Conservation (phyloP, 2,888 invertebrate species). For the Phyllotreta cruciferae region DNA sequence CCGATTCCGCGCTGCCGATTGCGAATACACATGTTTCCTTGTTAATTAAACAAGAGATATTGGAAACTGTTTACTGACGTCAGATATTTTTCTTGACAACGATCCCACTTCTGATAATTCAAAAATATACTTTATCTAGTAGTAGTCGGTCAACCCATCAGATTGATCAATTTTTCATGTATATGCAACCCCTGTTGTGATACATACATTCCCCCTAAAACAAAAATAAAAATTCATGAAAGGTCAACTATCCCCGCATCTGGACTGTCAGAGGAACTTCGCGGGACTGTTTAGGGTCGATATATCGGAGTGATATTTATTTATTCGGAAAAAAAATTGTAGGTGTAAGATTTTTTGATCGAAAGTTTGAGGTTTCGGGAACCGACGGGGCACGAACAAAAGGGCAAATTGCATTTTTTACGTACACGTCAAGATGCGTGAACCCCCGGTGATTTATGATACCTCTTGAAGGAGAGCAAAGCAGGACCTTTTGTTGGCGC, state of each 20-base stretch:
- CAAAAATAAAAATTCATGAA: constrained; percentile 31
- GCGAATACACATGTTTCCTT: constrained; percentile 38
- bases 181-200: constrained; percentile 1
- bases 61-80: constrained; percentile 18
- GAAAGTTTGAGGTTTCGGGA: constrained; percentile 53
- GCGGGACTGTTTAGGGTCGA: neutral
- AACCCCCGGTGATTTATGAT: constrained; percentile 59
- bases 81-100: too few species aligned
- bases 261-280: constrained; percentile 29
- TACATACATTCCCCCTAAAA: constrained; percentile 24
- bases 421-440: constrained; percentile 51
- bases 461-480: constrained; percentile 54
- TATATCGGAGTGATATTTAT: too few species aligned
- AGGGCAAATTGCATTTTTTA: constrained; percentile 54
- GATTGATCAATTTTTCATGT: constrained; percentile 13
- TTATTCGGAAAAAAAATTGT: too few species aligned
- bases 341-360: neutral
- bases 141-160: too few species aligned
- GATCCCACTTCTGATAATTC: too few species aligned
- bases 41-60: constrained; percentile 39
- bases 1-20: constrained; percentile 40
- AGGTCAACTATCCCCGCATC: constrained; percentile 30
- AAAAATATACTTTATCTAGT: too few species aligned
- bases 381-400: constrained; percentile 50
- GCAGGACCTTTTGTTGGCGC: constrained; percentile 52